Base-by-base conservation (phyloP, 2,113 vertebrate genomes). In the Blennius ocellaris region DNA sequence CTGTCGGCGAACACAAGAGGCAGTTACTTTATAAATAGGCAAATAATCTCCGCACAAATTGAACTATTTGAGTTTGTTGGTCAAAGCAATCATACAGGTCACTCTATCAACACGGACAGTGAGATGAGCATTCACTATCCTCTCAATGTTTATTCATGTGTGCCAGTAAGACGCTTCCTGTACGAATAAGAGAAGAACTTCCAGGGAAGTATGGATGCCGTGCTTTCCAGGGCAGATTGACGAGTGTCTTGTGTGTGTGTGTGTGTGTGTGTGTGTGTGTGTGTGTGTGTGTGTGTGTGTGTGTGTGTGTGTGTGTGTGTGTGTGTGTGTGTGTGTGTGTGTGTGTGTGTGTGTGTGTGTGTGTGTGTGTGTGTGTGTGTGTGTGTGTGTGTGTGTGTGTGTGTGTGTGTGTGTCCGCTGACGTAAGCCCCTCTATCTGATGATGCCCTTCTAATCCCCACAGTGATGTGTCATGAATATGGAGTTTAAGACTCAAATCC, bases 401-500 rank as follows among this genome's bases (percentile, higher is more conserved):
- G 71, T 66, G 61, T 57, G 53, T 60, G 63, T 70, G 76, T 77
- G 70, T 30, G 75, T 44, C 39, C 66, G 76, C 81, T 90, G 89
- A 90, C 86, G 90, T 93, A 91, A 91, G 83, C 80, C 81, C 78
- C 86, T 90, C 92, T 94, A 93, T 94, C 94, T 94, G 92, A 92
- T 91, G 90, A 95, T 94, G 92, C 92, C 90, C 90, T 92, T 90
- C 91, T 95, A 96, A 95, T 95, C 94, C 86, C 36, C 87, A 92
- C 94, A 95, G 93, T 94, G 94, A 94, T 94, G 88, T 94, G 94
- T 95, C 94, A 94, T 91, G 93, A 95, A 94, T 94, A 95, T 94
- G 89, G 93, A 94, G 93, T 94, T 93, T 95, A 95, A 94, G 87
- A 85, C 87, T 94, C 92, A 95, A 95, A 95, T 95, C 93, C 92